Conservation (phyloP, 1,140 invertebrate species). For the Lanistes nyassanus region DNA sequence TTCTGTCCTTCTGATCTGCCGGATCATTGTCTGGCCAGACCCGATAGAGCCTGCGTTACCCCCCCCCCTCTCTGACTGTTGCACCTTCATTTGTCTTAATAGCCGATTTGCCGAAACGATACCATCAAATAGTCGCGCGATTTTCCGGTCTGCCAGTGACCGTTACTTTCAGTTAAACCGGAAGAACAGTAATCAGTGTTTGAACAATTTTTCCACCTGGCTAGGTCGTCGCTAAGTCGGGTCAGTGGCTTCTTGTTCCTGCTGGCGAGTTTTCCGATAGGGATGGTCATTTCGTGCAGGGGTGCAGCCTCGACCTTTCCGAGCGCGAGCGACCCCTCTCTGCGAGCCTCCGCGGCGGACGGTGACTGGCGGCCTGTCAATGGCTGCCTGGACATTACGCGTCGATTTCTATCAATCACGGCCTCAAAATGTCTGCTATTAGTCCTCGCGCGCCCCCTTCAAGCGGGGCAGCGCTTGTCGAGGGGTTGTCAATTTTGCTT, state of each 20-base stretch:
- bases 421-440: constrained; percentile 4
- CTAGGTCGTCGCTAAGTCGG: neutral
- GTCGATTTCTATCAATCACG: constrained; percentile 3
- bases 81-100: too few species aligned
- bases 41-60: too few species aligned
- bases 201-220: constrained; percentile 7
- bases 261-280: neutral
- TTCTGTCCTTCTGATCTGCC: too few species aligned
- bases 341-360: neutral
- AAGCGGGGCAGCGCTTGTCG: neutral
- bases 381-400: neutral
- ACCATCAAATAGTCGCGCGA: too few species aligned
- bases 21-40: too few species aligned
- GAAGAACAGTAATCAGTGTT: constrained; percentile 6
- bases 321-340: neutral
- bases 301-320: too few species aligned
- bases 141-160: too few species aligned
- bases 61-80: too few species aligned
- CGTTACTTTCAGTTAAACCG: neutral
- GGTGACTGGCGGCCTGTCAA: neutral
- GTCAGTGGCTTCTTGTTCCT: neutral
- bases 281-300: neutral
- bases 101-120: too few species aligned
- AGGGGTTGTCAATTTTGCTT: constrained; percentile 6
- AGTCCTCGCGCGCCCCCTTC: neutral